Base-by-base conservation (phyloP, 2,797 vertebrate species). In the Leucoraja ocellata region DNA sequence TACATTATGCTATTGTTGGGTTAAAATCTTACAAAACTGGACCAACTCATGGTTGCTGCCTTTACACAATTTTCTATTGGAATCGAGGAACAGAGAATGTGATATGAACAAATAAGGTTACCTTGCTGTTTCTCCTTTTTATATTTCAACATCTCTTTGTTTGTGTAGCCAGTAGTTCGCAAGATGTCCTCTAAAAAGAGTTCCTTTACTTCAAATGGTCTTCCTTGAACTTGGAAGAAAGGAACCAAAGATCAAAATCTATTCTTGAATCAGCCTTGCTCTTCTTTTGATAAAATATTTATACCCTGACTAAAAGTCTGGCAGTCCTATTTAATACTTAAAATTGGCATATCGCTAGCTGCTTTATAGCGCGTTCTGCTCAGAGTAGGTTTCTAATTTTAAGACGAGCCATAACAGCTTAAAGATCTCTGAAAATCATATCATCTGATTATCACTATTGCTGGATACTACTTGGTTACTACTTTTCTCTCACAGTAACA, bases 111-210 rank as follows among this genome's bases (percentile, higher is more conserved):
- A 25, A 68, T 93, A 65, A 93, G 13, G 93, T 94, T 95, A 99
- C 98, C 97, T 97, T 93, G 97, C 81, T 97, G 97, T 80, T 96
- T 97, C 94, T 98, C 97, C 91, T 97, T 97, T 94, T 96, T 97
- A 95, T 97, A 97, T 94, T 97, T 98, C 9, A 94, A 86, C 96
- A 97, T 97, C 94, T 97, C 97, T 94, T 97, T 97, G 93, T 96
- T 97, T 94, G 95, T 96, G 94, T 98, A 99, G 3, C 97, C 97
- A 5, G 97, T 99, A 88, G 96, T 97, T 95, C 95, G 96, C 95
- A 99, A 96, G 94, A 99, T 96, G 93, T 99, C 98, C 96, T 99
- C 98, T 94, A 99, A 94, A 96, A 98, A 99, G 94, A 98, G 94
- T 94, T 98, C 97, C 94, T 98, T 98, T 93, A 99, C 98, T 94